phyloP scores from a whole-genome alignment of 1,140 invertebrate species.

The Lineus longissimus region DNA sequence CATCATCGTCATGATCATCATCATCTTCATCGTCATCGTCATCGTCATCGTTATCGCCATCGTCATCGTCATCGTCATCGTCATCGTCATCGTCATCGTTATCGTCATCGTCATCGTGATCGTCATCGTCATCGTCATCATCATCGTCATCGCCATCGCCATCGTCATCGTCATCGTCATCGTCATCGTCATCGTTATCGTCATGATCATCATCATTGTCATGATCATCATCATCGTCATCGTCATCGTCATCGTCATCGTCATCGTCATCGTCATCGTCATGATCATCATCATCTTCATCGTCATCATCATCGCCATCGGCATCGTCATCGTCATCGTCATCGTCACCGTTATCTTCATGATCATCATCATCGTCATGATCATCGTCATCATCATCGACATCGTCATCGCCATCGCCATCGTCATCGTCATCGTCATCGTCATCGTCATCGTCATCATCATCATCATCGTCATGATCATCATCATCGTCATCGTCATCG shows the following conservation, averaged over 20 bases:
- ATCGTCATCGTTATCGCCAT: conserved; percentile 1
- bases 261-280: too few relatives aligned
- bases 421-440: not conserved
- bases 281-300: too few relatives aligned
- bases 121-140: not conserved
- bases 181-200: too few relatives aligned
- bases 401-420: not conserved
- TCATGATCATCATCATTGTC: too few relatives aligned
- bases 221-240: too few relatives aligned
- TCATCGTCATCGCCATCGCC: not conserved
- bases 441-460: too few relatives aligned
- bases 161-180: not conserved
- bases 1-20: too few relatives aligned
- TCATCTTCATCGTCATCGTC: too few relatives aligned
- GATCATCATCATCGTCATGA: too few relatives aligned
- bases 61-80: not conserved
- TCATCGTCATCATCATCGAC: not conserved
- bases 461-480: too few relatives aligned
- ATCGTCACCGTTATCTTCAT: too few relatives aligned
- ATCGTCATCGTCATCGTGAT: not conserved
- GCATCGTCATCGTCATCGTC: not conserved
- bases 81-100: not conserved
- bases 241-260: conserved; percentile 1
- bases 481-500: too few relatives aligned
- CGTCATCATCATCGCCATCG: conserved; percentile 1